Base-by-base conservation (phyloP, 2,113 vertebrate species). In the Tetrax tetrax region DNA sequence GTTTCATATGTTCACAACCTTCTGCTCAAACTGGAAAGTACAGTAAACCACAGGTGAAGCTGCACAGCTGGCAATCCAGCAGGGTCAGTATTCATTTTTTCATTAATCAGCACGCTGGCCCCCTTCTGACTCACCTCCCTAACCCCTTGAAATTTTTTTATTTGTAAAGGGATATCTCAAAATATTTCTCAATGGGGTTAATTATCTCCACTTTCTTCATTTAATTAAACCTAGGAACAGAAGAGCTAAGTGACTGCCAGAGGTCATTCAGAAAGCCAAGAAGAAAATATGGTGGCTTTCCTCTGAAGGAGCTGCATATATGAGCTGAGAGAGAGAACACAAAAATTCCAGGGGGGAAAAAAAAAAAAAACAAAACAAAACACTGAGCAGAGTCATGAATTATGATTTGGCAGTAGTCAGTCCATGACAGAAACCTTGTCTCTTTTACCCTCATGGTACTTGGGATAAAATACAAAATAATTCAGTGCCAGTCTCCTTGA, bases 381-480 rank as follows among this genome's bases (percentile, higher is more conserved):
- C 35, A 96, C 59, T 31, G 28, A 24, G 15, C 37, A 87, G 71
- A 65, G 12, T 96, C 72, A 97, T 96, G 81, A 98, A 97, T 96
- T 96, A 95, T 78, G 88, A 97, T 96, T 98, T 96, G 77, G 87
- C 14, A 14, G 82, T 78, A 94, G 66, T 96, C 83, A 91, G 63
- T 87, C 59, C 88, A 24, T 82, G 71, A 96, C 77, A 96, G 94
- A 96, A 96, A 93, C 84, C 54, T 96, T 97, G 90, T 92, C 85
- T 91, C 45, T 96, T 95, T 94, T 88, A 90, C 68, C 57, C 76
- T 95, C 76, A 63, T 90, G 86, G 70, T 75, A 83, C 81, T 96
- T 96, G 59, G 8, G 56, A 96, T 97, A 97, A 97, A 97, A 98
- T 87, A 96, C 61, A 86, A 95, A 96, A 94, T 77, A 85, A 95